Base-by-base conservation (phyloP, 2,797 vertebrate species). In the Ataeniobius toweri region DNA sequence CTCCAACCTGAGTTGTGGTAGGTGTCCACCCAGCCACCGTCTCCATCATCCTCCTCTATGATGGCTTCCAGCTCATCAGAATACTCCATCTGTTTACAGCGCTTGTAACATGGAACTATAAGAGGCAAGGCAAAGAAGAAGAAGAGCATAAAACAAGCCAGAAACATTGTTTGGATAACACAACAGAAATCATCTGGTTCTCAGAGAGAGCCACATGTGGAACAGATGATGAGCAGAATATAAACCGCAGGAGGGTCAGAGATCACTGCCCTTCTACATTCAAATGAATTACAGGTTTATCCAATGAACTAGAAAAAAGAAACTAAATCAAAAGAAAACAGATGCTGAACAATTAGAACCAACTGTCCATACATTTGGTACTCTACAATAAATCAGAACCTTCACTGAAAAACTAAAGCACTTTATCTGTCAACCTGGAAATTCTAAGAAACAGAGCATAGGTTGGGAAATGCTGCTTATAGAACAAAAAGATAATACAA, bases 61-160 rank as follows among this genome's bases (percentile, higher is more conserved):
- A 99, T 99, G 81, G 98, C 98, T 85, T 99, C 98, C 92, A 98
- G 94, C 91, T 99, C 98, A 53, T 99, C 98, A 0, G 97, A 99
- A 87, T 99, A 99, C 80, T 99, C 98, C 98, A 99, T 99, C 92
- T 99, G 98, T 95, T 99, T 99, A 92, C 98, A 99, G 16, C 98
- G 96, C 90, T 99, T 99, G 87, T 99, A 98, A 87, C 98, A 99
- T 0, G 98, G 98, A 72, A 99, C 98, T 99, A 77, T 0, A 28
- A 9, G 28, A 56, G 0, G 5, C 1, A 8, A 56, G 0, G 3
- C 1, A 7, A 1, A 80, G n/a, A 75, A 14, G 51, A 13, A 39
- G 3, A 22, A 26, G 39, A 5, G 73, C 2, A 36, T 3, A 1
- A 24, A 53, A 53, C 20, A 20, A 16, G 8, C 5, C 7, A 39